Percentiles rank a stretch among this genome's conserved stretches.
phyloP scores from a whole-genome alignment of 2,113 vertebrate genomes.

The Poeciliopsis occidentalis region DNA sequence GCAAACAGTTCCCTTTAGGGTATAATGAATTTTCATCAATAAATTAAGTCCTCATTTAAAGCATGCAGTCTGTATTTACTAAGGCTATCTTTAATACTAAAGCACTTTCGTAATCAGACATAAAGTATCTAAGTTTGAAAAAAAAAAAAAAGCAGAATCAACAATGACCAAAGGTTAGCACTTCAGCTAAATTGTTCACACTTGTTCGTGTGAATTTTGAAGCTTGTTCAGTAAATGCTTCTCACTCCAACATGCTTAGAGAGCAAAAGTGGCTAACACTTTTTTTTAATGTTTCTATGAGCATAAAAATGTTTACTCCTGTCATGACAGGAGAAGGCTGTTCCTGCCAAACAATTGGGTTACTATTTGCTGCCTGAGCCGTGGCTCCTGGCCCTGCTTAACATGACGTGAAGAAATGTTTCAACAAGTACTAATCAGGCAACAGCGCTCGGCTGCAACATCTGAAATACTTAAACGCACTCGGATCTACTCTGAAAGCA shows the following conservation, averaged over 20 bases:
- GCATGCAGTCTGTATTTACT: neutral
- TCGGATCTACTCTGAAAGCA: conserved; percentile 21
- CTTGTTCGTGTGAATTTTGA: neutral
- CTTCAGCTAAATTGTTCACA: too few relatives aligned
- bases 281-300: neutral
- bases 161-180: too few relatives aligned
- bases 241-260: neutral
- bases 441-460: neutral
- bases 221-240: neutral
- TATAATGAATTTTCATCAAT: too few relatives aligned
- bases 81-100: neutral
- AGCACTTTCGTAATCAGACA: neutral
- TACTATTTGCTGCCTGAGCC: neutral
- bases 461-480: neutral
- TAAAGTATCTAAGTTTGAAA: too few relatives aligned
- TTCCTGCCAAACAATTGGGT: conserved; percentile 20
- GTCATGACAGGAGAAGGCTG: conserved; percentile 49
- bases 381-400: neutral
- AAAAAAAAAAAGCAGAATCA: too few relatives aligned
- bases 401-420: conserved; percentile 1
- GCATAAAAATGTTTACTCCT: conserved; percentile 43
- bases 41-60: neutral
- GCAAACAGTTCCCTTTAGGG: too few relatives aligned
- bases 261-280: conserved; percentile 44
- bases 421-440: conserved; percentile 7